Conservation (phyloP, 2,113 vertebrate species). For the Heterotis niloticus region DNA sequence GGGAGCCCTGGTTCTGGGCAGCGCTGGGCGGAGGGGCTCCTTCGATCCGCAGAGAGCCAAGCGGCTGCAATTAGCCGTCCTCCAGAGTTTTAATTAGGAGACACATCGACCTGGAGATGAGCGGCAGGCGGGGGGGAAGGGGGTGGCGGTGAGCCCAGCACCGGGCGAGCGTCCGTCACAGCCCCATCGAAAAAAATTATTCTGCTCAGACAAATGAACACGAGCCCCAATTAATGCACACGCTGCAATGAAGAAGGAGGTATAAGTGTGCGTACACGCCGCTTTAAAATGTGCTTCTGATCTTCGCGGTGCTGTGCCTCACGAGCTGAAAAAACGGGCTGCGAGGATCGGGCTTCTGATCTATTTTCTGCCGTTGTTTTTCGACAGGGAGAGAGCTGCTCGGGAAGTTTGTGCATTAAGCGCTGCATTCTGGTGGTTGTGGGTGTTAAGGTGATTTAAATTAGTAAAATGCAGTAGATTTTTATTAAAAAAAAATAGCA, state of each 20-base stretch:
- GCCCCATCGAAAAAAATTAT: constrained; percentile 7
- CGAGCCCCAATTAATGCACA: constrained; percentile 10
- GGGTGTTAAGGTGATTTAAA: background rate
- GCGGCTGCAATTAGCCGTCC: constrained; percentile 28
- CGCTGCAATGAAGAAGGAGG: background rate
- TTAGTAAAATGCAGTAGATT: background rate
- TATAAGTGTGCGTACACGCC: background rate
- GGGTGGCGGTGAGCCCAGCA: background rate
- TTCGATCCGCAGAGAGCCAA: constrained; percentile 23
- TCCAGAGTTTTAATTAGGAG: constrained; percentile 32
- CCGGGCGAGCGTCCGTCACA: background rate
- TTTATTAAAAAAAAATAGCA: no score
- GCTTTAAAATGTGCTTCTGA: constrained; percentile 7
- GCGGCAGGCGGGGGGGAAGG: background rate
- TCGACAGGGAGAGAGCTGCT: background rate
- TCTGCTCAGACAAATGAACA: constrained; percentile 5
- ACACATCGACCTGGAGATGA: constrained; percentile 21
- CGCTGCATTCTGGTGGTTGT: background rate
- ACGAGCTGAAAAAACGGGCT: background rate
- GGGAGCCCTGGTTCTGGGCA: constrained; percentile 21
- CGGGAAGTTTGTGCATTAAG: background rate
- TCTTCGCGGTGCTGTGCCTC: background rate
- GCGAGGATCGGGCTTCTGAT: background rate
- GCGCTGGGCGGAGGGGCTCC: background rate
- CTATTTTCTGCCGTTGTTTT: background rate